These are phyloP conservation scores for Spermophilus dauricus DNA, from an alignment of 2,113 vertebrate genomes.

Conservation along the genomic window DNA sequence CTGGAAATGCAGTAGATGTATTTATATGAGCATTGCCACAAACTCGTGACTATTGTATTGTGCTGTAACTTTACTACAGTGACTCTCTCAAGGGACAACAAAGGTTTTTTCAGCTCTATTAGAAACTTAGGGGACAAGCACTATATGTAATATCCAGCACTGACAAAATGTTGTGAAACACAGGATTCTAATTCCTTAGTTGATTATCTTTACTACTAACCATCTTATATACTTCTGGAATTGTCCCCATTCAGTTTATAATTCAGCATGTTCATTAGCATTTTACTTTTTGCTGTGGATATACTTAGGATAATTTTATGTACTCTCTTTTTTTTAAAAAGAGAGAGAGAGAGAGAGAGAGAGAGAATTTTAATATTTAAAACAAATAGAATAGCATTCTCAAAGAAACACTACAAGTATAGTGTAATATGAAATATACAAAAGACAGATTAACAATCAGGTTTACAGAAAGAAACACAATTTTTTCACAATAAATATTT, in stretches of 20 bases:
- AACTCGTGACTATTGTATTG: neutral
- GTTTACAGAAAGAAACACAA: neutral
- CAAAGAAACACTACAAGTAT: neutral
- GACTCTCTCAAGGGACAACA: neutral
- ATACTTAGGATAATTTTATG: neutral
- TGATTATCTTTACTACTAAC: neutral
- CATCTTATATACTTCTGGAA: neutral
- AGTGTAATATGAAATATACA: neutral
- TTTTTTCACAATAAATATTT: constrained; percentile 6
- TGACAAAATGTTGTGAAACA: neutral
- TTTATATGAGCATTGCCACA: neutral
- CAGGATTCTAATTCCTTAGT: neutral
- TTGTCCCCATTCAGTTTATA: neutral
- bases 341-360: too few relatives aligned
- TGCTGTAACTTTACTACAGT: neutral
- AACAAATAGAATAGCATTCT: neutral
- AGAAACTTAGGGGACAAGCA: neutral
- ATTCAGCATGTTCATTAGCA: neutral
- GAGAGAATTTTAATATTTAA: neutral
- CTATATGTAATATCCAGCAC: neutral
- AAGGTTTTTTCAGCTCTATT: neutral
- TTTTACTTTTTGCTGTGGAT: neutral
- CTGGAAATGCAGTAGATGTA: too few relatives aligned
- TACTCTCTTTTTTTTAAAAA: neutral
- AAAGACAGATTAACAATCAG: neutral